Base-by-base conservation (phyloP, 2,888 invertebrate genomes). In the Melanophora roralis region DNA sequence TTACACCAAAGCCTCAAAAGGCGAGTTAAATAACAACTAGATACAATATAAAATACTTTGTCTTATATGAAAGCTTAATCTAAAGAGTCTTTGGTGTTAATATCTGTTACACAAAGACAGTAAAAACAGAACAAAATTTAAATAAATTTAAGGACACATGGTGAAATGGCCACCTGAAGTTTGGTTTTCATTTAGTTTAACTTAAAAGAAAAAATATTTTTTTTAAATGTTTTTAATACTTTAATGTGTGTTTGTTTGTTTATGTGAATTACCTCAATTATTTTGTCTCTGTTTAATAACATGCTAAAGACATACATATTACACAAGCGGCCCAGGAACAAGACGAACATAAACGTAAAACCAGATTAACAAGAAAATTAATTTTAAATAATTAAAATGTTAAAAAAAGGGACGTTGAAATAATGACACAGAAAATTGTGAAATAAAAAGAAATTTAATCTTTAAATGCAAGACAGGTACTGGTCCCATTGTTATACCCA, bases 341-440 rank as follows among this genome's bases (percentile, higher is more conserved):
- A 64, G 43, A 27, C 3, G 9, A 14, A 47, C 19, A n/a, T n/a
- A 47, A 36, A 64, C 27, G 21, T 49, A 40, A 38, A 19, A 57
- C 43, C 19, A 16, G 12, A 45, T 21, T 47, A 73, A 62, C 53
- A 65, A 34, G 14, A 68, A 57, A 47, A 49, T 57, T 36, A 49
- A 57, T 38, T 45, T 47, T 64, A 62, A 65, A 71, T 71, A 62
- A 62, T 59, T 65, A 74, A 74, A 67, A 74, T 59, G 65, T 74
- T 69, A 69, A 69, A 40, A 34, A 53, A 32, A 9, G 32, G 49
- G 27, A 47, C 49, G 27, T 49, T 49, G 7, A 51, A 16, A 34
- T 53, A 69, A 49, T 51, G 49, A 51, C 57, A 69, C 47, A 62
- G 51, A 51, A 12, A 49, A 51, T 12, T 57, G 34, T 68, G 40